phyloP scores from a whole-genome alignment of 2,797 vertebrate genomes.

The Liasis olivaceus region DNA sequence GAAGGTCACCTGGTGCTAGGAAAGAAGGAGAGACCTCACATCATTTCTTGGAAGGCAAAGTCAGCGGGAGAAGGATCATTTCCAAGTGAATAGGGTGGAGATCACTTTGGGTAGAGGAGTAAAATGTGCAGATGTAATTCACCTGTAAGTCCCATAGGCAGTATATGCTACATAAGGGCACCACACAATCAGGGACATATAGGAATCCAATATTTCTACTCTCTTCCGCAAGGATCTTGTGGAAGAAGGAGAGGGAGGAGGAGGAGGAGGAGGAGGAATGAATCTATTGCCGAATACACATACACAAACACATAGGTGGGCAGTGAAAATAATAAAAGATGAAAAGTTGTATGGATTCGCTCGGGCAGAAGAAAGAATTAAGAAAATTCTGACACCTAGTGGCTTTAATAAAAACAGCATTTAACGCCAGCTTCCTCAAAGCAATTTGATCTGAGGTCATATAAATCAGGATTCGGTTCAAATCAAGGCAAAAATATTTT shows the following conservation, averaged over 20 bases:
- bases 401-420: background rate
- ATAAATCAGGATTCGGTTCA: background rate
- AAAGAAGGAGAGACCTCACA: background rate
- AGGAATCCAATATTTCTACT: too few relatives aligned
- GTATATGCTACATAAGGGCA: background rate
- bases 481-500: background rate
- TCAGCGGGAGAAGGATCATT: background rate
- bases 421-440: background rate
- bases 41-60: background rate
- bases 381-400: slow-evolving; percentile 33
- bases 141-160: background rate
- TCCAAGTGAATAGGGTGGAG: background rate
- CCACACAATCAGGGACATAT: background rate
- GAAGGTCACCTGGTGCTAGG: background rate
- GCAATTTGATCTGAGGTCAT: background rate
- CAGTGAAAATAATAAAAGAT: background rate
- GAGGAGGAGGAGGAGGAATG: background rate
- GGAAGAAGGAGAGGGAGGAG: background rate
- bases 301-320: background rate
- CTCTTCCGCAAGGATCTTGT: too few relatives aligned
- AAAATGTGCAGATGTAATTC: background rate
- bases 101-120: background rate
- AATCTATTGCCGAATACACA: background rate
- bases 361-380: background rate
- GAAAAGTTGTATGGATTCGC: background rate